Base-by-base conservation (phyloP, 2,888 invertebrate species). In the Glyphotaelius pellucidus region DNA sequence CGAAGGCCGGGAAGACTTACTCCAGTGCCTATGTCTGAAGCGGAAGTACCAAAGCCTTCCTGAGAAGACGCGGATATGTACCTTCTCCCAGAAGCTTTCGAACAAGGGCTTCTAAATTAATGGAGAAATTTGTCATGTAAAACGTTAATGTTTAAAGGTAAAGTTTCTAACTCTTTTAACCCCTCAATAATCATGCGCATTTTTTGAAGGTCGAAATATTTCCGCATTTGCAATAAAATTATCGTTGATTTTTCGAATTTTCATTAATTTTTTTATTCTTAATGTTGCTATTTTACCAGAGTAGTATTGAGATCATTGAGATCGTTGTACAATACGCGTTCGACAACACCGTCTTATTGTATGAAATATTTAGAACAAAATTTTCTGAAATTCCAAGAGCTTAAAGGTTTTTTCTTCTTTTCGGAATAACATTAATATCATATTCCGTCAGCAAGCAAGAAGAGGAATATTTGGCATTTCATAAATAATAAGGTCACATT, bases 11-110 rank as follows among this genome's bases (percentile, higher is more conserved):
- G 79, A 42, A 80, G 35, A 42, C 79, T 89, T 42, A 80, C 89
- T 80, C 42, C 15, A 89, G 15, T 35, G 89, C 35, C 31, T 42
- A 2, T 2, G 42, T 89, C 89, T 89, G 80, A n/a, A 25, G n/a
- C 89, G 42, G 89, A 89, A 89, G 80, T 32, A 35, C 5, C 80
- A n/a, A 35, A 80, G 38, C 80, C 31, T 67, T 35, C 30, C n/a
- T 67, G 25, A 14, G 19, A 89, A 42, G 89, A 80, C 30, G 80
- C 89, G 89, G 89, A 89, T 89, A 47, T 89, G 79, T 89, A 80
- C 42, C 89, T 89, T 80, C 38, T 42, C 35, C 89, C 80, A 30
- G 42, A 89, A 89, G 89, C 38, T 89, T 80, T 89, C 80, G 79
- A 35, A 90, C 31, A 9, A 15, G n/a, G 81, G 32, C 84, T 83